Percentiles rank a stretch among this genome's conserved stretches.
Conservation (phyloP, 2,888 invertebrate genomes). For the Nephrotoma guestfalica region DNA sequence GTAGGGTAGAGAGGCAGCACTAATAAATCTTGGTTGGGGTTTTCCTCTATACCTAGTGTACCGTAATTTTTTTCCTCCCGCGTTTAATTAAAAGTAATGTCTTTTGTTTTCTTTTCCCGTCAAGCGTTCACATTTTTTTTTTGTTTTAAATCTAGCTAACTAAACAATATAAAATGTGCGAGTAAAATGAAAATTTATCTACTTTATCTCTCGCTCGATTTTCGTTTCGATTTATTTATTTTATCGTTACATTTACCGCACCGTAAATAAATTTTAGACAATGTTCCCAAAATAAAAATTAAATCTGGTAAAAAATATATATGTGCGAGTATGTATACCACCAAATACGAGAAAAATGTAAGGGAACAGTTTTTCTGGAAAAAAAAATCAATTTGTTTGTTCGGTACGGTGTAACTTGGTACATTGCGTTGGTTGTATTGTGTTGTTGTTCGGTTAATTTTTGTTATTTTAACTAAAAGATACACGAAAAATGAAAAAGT, state of each 20-base stretch:
- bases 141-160: background rate
- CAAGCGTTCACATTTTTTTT: background rate
- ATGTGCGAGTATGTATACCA: background rate
- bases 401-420: background rate
- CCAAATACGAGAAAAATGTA: background rate
- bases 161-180: background rate
- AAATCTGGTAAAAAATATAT: background rate
- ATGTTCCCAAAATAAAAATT: background rate
- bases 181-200: background rate
- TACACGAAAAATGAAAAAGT: background rate
- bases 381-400: background rate
- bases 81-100: background rate
- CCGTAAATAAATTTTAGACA: background rate
- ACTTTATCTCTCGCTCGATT: background rate
- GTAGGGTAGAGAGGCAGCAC: background rate
- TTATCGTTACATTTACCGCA: background rate
- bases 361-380: background rate
- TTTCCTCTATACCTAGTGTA: background rate
- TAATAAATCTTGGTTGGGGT: background rate
- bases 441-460: background rate
- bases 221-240: background rate
- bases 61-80: background rate
- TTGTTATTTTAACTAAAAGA: background rate
- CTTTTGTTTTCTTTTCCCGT: background rate
- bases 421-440: background rate